Evolutionary conservation across 2,888 invertebrate species (phyloP).

Genomic region (Smittia aterrima): DNA sequence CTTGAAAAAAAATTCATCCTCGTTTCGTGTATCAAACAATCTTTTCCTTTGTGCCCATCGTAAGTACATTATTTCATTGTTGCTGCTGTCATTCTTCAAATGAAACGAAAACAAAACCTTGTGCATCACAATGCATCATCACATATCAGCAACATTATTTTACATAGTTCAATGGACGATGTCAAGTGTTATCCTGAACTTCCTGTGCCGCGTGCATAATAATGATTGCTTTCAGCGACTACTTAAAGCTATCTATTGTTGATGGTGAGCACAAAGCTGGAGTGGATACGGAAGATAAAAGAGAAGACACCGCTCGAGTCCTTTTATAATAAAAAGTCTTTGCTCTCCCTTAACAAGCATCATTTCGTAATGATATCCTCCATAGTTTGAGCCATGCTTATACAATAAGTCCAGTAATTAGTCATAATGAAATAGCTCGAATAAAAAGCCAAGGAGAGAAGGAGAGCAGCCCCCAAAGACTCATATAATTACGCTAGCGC

Average conservation of each 20-base stretch:
- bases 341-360: background rate
- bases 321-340: background rate
- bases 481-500: background rate
- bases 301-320: background rate
- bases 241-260: background rate
- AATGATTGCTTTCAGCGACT: constrained; percentile 8
- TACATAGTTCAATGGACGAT: background rate
- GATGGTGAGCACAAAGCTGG: background rate
- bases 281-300: background rate
- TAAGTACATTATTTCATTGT: too few relatives aligned
- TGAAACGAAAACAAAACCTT: too few relatives aligned
- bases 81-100: too few relatives aligned
- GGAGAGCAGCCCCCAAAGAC: background rate
- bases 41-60: too few relatives aligned
- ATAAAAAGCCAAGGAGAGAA: background rate
- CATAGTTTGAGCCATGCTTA: background rate
- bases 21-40: too few relatives aligned
- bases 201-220: background rate
- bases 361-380: constrained; percentile 2
- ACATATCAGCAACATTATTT: background rate
- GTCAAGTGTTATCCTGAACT: background rate
- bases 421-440: background rate
- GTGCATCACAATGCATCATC: background rate
- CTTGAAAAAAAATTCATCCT: too few relatives aligned
- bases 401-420: constrained; percentile 11